Percentiles rank a stretch among this genome's conserved stretches.
Evolutionary conservation across 1,140 invertebrate species (phyloP).

Genomic region (Heliconius melpomene): DNA sequence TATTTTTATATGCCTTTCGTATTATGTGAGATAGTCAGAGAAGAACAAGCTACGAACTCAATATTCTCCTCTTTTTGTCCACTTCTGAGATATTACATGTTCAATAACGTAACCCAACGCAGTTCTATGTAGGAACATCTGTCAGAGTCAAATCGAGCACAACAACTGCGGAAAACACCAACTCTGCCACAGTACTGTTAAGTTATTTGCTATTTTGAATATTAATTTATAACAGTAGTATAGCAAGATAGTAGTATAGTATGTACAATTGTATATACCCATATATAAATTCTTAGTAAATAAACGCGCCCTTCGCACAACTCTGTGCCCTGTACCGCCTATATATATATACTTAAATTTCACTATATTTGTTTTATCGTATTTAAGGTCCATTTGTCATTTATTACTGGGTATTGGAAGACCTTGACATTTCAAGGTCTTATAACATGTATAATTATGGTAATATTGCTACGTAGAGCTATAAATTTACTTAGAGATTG

Average conservation of each 20-base stretch:
- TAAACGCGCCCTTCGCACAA: neutral
- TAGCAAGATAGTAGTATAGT: neutral
- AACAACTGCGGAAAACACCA: too few species aligned
- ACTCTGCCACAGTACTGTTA: too few species aligned
- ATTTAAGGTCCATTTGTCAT: neutral
- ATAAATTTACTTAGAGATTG: neutral
- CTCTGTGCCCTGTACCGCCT: neutral
- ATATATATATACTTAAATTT: neutral
- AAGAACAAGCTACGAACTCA: too few species aligned
- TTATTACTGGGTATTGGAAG: neutral
- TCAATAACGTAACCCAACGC: too few species aligned
- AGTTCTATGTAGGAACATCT: too few species aligned
- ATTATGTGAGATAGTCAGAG: too few species aligned
- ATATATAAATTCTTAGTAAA: neutral
- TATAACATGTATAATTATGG: neutral
- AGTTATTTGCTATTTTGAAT: too few species aligned
- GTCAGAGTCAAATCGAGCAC: too few species aligned
- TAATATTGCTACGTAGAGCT: neutral
- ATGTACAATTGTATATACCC: neutral
- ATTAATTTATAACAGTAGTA: too few species aligned
- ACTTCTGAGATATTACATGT: too few species aligned
- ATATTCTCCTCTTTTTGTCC: too few species aligned
- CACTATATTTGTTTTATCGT: neutral
- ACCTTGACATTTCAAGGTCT: neutral
- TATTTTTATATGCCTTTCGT: too few species aligned